Evolutionary conservation across 2,113 vertebrate genomes (phyloP).

Genomic region (Anser brachyrhynchus): DNA sequence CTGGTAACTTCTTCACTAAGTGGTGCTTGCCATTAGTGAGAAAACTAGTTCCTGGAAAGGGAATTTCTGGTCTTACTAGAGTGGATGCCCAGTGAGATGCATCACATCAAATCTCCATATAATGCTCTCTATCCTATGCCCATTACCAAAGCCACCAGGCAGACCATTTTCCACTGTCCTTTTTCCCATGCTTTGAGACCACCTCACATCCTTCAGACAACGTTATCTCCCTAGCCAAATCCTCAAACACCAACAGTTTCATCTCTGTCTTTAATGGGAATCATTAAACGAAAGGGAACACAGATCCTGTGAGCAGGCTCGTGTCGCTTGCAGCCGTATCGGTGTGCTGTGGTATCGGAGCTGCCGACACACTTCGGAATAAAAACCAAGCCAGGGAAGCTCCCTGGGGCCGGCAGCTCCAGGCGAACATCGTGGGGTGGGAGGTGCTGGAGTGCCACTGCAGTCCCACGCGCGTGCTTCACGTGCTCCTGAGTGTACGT

Average conservation of each 20-base stretch:
- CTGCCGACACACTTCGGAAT: neutral
- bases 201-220: neutral
- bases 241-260: neutral
- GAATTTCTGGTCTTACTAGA: neutral
- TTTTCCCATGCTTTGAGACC: neutral
- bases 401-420: neutral
- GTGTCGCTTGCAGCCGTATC: neutral
- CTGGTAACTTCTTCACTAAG: neutral
- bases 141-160: neutral
- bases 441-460: conserved; percentile 47
- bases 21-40: neutral
- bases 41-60: neutral
- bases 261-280: conserved; percentile 55
- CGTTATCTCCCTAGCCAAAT: neutral
- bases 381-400: neutral
- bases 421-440: conserved; percentile 9
- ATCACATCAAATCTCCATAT: neutral
- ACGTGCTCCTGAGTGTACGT: neutral
- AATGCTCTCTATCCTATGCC: neutral
- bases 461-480: conserved; percentile 42
- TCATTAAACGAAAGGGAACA: conserved; percentile 39
- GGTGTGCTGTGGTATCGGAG: neutral
- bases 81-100: neutral
- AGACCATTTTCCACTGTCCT: neutral
- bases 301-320: neutral